These are phyloP conservation scores for Heliocidaris erythrogramma DNA, from an alignment of 35 echinoderm and acorn worm genomes.

Conservation along the genomic window DNA sequence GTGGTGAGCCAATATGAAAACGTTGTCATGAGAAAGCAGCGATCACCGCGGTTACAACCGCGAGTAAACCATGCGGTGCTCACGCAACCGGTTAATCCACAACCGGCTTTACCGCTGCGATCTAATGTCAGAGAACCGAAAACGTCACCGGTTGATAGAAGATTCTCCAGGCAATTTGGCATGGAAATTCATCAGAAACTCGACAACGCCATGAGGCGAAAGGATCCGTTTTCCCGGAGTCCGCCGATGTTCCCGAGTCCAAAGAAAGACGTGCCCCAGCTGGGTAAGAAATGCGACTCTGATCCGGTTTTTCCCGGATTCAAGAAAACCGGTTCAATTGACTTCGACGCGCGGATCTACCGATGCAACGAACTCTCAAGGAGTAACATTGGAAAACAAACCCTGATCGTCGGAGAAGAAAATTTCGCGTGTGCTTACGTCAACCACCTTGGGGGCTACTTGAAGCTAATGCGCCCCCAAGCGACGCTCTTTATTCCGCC, in stretches of 20 bases:
- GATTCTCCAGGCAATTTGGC: neutral
- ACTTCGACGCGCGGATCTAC: constrained; percentile 41
- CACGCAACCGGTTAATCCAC: neutral
- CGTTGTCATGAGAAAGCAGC: neutral
- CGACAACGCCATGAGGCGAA: neutral
- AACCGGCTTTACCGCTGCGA: neutral
- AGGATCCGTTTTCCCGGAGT: neutral
- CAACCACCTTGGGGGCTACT: constrained; percentile 33
- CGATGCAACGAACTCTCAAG: constrained; percentile 11
- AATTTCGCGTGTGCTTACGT: constrained; percentile 37
- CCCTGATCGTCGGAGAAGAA: neutral
- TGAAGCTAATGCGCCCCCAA: neutral
- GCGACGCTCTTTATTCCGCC: constrained; percentile 23
- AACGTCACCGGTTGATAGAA: neutral
- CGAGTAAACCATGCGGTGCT: neutral
- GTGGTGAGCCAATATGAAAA: neutral
- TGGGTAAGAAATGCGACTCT: neutral
- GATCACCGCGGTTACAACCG: neutral
- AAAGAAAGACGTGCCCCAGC: neutral
- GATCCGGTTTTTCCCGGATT: constrained; percentile 19
- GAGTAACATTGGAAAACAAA: neutral
- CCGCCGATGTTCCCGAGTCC: neutral
- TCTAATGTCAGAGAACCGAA: neutral
- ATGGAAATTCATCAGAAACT: neutral
- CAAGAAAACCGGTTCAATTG: constrained; percentile 32